Evolutionary conservation across 1,140 invertebrate species (phyloP).

Genomic region (Brachionus sp.): DNA sequence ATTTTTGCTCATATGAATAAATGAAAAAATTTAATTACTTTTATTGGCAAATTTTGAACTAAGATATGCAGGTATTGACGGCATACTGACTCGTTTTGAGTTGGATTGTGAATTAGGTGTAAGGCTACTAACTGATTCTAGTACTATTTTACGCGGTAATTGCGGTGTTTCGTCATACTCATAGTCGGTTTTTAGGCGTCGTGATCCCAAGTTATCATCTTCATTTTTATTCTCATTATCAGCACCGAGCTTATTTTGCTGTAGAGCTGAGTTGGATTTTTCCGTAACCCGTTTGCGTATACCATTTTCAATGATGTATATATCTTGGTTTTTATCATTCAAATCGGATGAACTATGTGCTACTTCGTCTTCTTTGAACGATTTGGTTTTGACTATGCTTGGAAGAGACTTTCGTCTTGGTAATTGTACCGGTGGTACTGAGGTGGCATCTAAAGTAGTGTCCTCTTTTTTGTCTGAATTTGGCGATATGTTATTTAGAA

Average conservation of each 20-base stretch:
- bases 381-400: slow-evolving; percentile 42
- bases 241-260: slow-evolving; percentile 24
- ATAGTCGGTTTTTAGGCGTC: neutral
- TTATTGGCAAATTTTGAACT: slow-evolving; percentile 38
- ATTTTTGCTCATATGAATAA: too few species aligned
- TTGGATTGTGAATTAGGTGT: neutral
- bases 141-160: slow-evolving; percentile 31
- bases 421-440: neutral
- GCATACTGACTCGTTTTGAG: slow-evolving; percentile 41
- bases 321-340: slow-evolving; percentile 50
- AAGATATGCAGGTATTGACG: slow-evolving; percentile 35
- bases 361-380: slow-evolving; percentile 45
- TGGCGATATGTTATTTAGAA: neutral
- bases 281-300: slow-evolving; percentile 56
- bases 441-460: neutral
- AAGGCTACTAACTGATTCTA: slow-evolving; percentile 18
- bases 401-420: slow-evolving; percentile 45
- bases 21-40: slow-evolving; percentile 12
- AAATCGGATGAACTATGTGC: slow-evolving; percentile 28
- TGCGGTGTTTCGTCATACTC: slow-evolving; percentile 15
- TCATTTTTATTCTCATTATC: neutral
- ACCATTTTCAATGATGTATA: slow-evolving; percentile 59
- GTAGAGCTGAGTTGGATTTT: slow-evolving; percentile 44
- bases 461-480: slow-evolving; percentile 1
- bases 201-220: neutral